Evolutionary conservation across 2,797 vertebrate species (phyloP).

Genomic region (Cygnus olor): DNA sequence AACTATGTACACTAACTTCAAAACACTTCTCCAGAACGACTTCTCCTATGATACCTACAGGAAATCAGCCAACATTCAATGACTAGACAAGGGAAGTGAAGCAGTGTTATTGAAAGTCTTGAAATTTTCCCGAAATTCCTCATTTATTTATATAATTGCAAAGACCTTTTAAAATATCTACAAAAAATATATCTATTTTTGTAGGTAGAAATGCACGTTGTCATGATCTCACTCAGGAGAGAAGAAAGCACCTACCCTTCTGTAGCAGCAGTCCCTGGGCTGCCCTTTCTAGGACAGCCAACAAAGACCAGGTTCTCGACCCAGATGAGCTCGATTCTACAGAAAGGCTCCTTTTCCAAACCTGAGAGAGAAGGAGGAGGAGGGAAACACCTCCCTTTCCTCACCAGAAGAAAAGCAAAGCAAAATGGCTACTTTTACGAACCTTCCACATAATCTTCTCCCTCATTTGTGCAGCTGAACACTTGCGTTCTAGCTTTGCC

Average conservation of each 20-base stretch:
- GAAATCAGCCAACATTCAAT: not conserved
- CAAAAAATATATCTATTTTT: not conserved
- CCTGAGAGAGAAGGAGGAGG: not conserved
- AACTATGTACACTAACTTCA: not conserved
- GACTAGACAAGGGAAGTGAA: not conserved
- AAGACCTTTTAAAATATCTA: not conserved
- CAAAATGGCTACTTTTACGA: not conserved
- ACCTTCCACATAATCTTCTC: not conserved
- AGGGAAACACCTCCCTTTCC: not conserved
- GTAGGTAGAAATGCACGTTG: not conserved
- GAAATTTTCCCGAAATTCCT: not conserved
- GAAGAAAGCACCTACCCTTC: not conserved
- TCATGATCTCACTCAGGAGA: not conserved
- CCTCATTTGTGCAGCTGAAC: not conserved
- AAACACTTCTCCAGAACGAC: not conserved
- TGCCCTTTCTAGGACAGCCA: not conserved
- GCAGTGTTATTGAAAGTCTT: accelerated
- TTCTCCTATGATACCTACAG: not conserved
- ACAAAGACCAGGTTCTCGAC: not conserved
- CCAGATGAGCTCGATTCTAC: not conserved
- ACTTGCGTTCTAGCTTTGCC: not conserved
- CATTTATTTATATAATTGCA: not conserved
- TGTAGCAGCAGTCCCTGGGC: not conserved
- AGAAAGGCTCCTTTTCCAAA: not conserved
- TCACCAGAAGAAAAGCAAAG: not conserved